Evolutionary conservation across 1,140 invertebrate genomes (phyloP), one percentile per base, ranked within the genome.

Genomic region (Nephotettix cincticeps): DNA sequence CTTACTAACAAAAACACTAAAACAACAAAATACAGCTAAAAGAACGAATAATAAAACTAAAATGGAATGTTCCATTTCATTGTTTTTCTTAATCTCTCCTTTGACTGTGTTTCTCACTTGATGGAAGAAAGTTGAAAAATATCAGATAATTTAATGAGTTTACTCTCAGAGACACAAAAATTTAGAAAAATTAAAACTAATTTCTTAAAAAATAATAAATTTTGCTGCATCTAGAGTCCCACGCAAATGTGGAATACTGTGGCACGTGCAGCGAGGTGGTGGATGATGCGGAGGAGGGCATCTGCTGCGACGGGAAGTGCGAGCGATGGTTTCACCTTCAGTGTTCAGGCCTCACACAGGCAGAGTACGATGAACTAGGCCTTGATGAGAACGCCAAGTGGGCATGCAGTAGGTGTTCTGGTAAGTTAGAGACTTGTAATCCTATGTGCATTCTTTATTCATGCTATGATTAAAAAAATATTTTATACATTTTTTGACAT

Each of bases 281-380:
- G 56, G 56, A 61, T n/a, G 56, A 61, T 29, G 56, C 56, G 9
- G 56, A 61, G 25, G 56, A 61, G 25, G 56, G 56, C 56, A 61
- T 61, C 21, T 61, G 56, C 25, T 61, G 56, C n/a, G 56, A 61
- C 25, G 56, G 56, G 6, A 23, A 25, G 11, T 61, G 56, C 28
- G 56, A 61, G 56, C 56, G 56, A 1, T 61, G 56, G 56, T 61
- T 61, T 25, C 56, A 61, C n/a, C 56, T 61, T 1, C 21, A 28
- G 56, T 61, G 56, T 29, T 61, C 56, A 1, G 56, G 56, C 27
- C 56, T 61, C 6, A 21, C 56, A 29, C 56, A 61, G 25, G 56
- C 56, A 27, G 56, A 61, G 56, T 61, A 61, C 25, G 27, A 61
- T 28, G 23, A 27, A 28, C 25, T 61, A 9, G n/a, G 56, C n/a